Evolutionary conservation across 2,113 vertebrate species (phyloP).

Genomic region (Psophia crepitans): DNA sequence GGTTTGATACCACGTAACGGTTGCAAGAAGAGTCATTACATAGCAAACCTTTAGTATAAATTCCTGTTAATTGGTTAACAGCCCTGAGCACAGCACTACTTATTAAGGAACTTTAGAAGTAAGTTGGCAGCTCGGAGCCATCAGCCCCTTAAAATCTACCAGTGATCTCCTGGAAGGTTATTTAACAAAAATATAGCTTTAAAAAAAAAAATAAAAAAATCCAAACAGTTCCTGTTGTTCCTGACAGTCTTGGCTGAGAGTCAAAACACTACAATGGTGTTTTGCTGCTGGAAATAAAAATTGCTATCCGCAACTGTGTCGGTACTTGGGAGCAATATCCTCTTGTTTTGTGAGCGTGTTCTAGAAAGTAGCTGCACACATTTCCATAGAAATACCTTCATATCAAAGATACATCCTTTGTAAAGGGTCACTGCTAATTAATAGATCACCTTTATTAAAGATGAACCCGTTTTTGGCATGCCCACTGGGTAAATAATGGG

Average conservation of each 20-base stretch:
- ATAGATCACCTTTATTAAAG: neutral
- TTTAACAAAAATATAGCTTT: neutral
- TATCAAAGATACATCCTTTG: neutral
- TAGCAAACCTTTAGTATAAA: neutral
- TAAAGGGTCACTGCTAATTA: neutral
- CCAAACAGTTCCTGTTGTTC: neutral
- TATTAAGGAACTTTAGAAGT: conserved; percentile 7
- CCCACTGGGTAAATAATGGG: neutral
- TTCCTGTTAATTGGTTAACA: conserved; percentile 41
- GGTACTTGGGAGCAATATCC: neutral
- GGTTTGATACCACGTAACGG: neutral
- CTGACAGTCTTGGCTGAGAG: neutral
- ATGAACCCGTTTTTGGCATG: neutral
- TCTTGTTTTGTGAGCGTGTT: neutral
- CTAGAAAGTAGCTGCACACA: neutral
- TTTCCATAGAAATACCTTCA: neutral
- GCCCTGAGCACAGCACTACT: neutral
- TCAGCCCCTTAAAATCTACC: neutral
- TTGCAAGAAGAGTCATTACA: neutral
- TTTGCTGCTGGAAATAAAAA: neutral
- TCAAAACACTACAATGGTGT: neutral
- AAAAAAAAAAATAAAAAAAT: neutral
- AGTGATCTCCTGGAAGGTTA: neutral
- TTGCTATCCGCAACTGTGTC: neutral
- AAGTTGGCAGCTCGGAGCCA: neutral